phyloP scores from a whole-genome alignment of 2,888 invertebrate genomes.

The Melitaea athalia region DNA sequence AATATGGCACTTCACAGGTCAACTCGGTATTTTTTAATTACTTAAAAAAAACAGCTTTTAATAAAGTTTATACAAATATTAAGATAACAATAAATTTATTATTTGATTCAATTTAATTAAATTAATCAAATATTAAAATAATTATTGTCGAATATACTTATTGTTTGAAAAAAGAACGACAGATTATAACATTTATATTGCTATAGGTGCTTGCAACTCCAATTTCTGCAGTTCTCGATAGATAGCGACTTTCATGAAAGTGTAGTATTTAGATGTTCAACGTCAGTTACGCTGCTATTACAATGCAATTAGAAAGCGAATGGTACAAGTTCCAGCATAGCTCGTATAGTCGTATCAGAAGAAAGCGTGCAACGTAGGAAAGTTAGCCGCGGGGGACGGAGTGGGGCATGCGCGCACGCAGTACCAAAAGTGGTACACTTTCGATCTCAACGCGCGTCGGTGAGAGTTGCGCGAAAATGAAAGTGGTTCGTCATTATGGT shows the following conservation, averaged over 20 bases:
- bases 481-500: constrained; percentile 82
- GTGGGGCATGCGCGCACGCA: constrained; percentile 73
- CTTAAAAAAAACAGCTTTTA: too few species aligned
- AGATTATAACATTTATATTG: not conserved
- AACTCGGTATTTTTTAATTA: too few species aligned
- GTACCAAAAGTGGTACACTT: constrained; percentile 78
- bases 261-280: constrained; percentile 64
- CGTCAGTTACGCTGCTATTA: constrained; percentile 67
- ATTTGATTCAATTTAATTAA: too few species aligned
- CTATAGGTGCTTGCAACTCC: not conserved
- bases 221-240: not conserved
- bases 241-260: constrained; percentile 41
- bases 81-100: too few species aligned
- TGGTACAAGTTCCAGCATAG: constrained; percentile 69
- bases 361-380: constrained; percentile 78
- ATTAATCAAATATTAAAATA: too few species aligned
- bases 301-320: constrained; percentile 81
- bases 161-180: too few species aligned
- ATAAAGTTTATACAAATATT: too few species aligned
- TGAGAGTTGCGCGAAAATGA: constrained; percentile 84
- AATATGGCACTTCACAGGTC: too few species aligned
- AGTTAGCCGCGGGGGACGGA: constrained; percentile 58
- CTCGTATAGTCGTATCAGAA: constrained; percentile 57
- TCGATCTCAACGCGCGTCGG: constrained; percentile 76
- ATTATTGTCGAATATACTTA: too few species aligned